Base-by-base conservation (phyloP, 2,797 vertebrate species). In the Mus minutoides region DNA sequence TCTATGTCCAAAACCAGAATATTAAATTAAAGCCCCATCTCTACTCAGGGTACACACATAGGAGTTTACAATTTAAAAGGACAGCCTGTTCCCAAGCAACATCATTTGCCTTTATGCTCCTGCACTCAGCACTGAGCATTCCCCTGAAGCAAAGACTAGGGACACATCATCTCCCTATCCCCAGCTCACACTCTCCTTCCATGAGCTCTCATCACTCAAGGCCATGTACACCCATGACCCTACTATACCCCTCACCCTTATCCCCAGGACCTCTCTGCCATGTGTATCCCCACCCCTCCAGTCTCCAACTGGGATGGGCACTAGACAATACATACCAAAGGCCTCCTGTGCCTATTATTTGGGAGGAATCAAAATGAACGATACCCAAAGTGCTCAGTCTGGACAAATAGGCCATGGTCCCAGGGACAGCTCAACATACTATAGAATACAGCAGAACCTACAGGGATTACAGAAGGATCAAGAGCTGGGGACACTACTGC, bases 11-110 rank as follows among this genome's bases (percentile, higher is more conserved):
- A 95, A 95, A 92, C 71, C 62, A 94, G 88, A 96, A 88, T 93
- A 97, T 73, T 92, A 94, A 79, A 78, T 95, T 75, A 54, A 67
- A 91, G 75, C 77, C 62, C 29, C 82, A 88, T 94, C 88, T 96
- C 90, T 73, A 91, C 90, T 58, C 40, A 95, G 62, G 62, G 60
- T 84, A 34, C 86, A 87, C 62, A 94, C 96, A 96, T 49, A 92
- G 43, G 76, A 92, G 83, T 92, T 97, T 95, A 95, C 46, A 80
- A 92, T 67, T 96, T 88, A 49, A 94, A 94, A 97, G 86, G 73
- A 95, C 95, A 97, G 64, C 87, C 92, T 29, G 60, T 82, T 80
- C 94, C 78, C 69, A 94, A 13, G 54, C 69, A 88, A 96, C 97
- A 94, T 84, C 52, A 87, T 86, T 88, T 90, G 86, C 71, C n/a